A percentile compares a stretch with the other conserved stretches of the same genome.
Conservation (phyloP, 2,113 vertebrate genomes). For the Pogonocichla stellata region DNA sequence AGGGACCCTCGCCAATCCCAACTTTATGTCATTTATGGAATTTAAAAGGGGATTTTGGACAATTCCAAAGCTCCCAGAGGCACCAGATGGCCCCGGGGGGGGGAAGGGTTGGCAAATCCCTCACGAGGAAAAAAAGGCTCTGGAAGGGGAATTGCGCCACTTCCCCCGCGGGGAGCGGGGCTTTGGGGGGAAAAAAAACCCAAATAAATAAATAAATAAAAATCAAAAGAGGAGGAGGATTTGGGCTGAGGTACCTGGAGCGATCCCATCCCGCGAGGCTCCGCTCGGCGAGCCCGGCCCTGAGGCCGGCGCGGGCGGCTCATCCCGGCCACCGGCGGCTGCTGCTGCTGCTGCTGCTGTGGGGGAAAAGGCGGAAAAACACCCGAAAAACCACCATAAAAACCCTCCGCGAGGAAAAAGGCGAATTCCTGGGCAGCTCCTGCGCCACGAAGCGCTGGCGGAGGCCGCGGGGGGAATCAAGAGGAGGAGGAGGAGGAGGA, state of each 20-base stretch:
- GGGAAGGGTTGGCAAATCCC: neutral
- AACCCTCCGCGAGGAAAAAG: neutral
- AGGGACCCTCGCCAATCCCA: neutral
- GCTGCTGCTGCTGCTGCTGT: neutral
- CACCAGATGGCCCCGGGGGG: neutral
- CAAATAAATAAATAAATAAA: no score
- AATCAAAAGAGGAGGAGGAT: fast-evolving
- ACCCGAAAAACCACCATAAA: fast-evolving
- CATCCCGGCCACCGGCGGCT: slow-evolving; percentile 9
- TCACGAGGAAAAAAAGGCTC: neutral
- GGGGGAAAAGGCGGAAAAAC: no score
- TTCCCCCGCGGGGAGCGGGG: neutral
- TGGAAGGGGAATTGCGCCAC: neutral
- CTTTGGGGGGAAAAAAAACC: no score
- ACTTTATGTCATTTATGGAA: fast-evolving
- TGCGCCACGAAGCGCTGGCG: neutral
- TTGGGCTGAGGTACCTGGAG: neutral
- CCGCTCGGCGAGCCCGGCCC: neutral
- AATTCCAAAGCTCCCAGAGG: neutral
- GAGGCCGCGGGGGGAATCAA: neutral
- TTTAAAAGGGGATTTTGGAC: neutral
- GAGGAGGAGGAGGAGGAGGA: neutral
- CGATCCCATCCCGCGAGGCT: neutral
- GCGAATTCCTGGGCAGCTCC: neutral
- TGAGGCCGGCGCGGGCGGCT: neutral